Conservation (phyloP, 2,797 vertebrate genomes). For the Bradypodion pumilum region DNA sequence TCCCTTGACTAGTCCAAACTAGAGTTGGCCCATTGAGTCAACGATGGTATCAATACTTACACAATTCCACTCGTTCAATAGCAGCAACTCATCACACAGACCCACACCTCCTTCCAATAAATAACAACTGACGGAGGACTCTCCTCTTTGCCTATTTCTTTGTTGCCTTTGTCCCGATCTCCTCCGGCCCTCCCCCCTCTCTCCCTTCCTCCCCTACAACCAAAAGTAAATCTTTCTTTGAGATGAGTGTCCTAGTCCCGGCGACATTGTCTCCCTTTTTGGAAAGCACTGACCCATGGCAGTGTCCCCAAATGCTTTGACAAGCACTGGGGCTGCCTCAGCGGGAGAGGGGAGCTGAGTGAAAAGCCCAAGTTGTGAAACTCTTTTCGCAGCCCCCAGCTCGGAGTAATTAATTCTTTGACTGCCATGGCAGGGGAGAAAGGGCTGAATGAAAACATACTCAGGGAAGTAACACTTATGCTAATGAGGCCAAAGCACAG, state of each 20-base stretch:
- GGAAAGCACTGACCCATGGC: constrained; percentile 62
- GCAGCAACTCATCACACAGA: constrained; percentile 1
- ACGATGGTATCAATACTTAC: too few species aligned
- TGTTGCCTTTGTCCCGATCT: neutral
- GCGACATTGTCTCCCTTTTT: constrained; percentile 46
- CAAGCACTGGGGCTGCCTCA: constrained; percentile 67
- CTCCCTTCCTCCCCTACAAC: neutral
- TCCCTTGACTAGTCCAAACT: too few species aligned
- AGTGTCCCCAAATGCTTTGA: constrained; percentile 65
- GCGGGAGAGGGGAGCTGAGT: constrained; percentile 61
- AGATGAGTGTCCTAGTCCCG: constrained; percentile 42
- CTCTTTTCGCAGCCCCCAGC: constrained; percentile 66
- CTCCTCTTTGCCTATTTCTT: too few species aligned
- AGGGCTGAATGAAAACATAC: constrained; percentile 67
- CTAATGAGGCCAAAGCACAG: constrained; percentile 37
- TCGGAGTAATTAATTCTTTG: constrained; percentile 77
- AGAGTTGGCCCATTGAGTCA: too few species aligned
- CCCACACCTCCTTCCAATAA: constrained; percentile 14
- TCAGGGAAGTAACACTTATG: constrained; percentile 61
- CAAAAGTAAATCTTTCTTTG: constrained; percentile 50
- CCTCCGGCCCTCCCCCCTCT: neutral
- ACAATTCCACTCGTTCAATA: neutral
- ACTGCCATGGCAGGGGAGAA: constrained; percentile 54
- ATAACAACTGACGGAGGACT: constrained; percentile 18
- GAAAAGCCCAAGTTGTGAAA: constrained; percentile 71